These are phyloP conservation scores for Ictidomys tridecemlineatus DNA, from an alignment of 2,113 vertebrate genomes.

Conservation along the genomic window DNA sequence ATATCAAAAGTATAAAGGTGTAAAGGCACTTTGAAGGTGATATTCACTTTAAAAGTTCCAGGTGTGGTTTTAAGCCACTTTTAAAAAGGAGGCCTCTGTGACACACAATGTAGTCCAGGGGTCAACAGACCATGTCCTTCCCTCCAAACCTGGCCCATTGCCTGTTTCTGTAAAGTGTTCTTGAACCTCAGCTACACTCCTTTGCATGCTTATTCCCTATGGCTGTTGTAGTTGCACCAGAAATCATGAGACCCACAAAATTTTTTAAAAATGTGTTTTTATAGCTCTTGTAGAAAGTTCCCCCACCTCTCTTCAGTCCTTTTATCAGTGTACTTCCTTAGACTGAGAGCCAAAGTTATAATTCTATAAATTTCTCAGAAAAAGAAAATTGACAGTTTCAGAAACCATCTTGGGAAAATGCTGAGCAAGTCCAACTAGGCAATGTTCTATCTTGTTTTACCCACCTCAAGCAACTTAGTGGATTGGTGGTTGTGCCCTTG, in stretches of 20 bases:
- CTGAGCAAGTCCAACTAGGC: constrained; percentile 12
- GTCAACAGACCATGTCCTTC: constrained; percentile 15
- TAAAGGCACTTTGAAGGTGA: not conserved
- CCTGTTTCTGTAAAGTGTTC: constrained; percentile 45
- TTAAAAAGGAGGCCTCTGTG: not conserved
- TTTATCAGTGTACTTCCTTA: constrained; percentile 4
- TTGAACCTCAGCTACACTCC: not conserved
- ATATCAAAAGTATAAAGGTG: not conserved
- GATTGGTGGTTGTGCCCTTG: not conserved
- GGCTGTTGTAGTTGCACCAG: not conserved
- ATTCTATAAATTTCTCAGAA: constrained; percentile 24
- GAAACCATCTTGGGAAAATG: not conserved
- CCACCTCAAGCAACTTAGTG: not conserved
- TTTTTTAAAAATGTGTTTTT: not conserved
- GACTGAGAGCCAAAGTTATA: not conserved
- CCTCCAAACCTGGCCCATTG: not conserved
- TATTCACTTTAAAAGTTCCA: not conserved
- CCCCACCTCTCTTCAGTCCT: not conserved
- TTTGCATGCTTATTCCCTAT: not conserved
- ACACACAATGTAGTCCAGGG: not conserved
- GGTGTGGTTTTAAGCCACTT: not conserved
- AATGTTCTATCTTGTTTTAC: not conserved
- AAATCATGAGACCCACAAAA: not conserved
- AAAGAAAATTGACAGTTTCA: not conserved
- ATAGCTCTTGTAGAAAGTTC: not conserved